Evolutionary conservation across 2,888 invertebrate species (phyloP).

Genomic region (Sinhomidia bicolor): DNA sequence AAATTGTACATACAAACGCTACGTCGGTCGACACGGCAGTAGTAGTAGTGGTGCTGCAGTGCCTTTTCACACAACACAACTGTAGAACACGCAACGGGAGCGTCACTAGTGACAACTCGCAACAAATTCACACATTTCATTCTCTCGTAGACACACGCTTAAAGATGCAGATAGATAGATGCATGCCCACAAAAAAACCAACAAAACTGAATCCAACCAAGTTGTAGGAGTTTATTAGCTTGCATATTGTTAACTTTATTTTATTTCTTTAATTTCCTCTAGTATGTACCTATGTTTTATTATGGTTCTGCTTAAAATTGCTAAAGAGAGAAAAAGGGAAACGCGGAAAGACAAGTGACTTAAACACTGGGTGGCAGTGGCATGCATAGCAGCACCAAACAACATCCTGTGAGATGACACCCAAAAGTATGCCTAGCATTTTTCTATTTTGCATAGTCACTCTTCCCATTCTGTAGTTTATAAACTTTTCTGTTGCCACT

Average conservation of each 20-base stretch:
- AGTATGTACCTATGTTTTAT: too few relatives aligned
- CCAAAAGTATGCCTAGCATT: slow-evolving; percentile 56
- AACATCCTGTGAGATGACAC: slow-evolving; percentile 53
- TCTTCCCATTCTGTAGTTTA: slow-evolving; percentile 43
- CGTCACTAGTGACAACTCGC: slow-evolving; percentile 28
- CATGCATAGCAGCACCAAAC: slow-evolving; percentile 48
- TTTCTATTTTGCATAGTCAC: too few relatives aligned
- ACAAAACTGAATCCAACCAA: not conserved
- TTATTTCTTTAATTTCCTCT: too few relatives aligned
- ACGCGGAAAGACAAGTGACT: slow-evolving; percentile 30
- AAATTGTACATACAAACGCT: slow-evolving; percentile 44
- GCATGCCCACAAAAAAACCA: not conserved
- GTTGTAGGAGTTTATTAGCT: slow-evolving; percentile 58
- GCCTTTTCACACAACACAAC: too few relatives aligned
- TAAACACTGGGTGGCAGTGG: slow-evolving; percentile 54
- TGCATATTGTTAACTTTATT: not conserved
- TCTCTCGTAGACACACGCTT: not conserved
- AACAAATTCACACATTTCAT: slow-evolving; percentile 24
- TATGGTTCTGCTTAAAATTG: not conserved
- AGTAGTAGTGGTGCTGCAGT: not conserved
- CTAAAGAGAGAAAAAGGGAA: not conserved
- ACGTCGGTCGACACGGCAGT: slow-evolving; percentile 20
- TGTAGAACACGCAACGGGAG: not conserved
- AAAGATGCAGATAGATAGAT: not conserved
- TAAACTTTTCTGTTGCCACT: slow-evolving; percentile 3